Evolutionary conservation across 37 sponge, comb jelly and placozoan genomes (phyloP), one percentile per base, ranked within the genome.

Genomic region (Theonella swinhoei): DNA sequence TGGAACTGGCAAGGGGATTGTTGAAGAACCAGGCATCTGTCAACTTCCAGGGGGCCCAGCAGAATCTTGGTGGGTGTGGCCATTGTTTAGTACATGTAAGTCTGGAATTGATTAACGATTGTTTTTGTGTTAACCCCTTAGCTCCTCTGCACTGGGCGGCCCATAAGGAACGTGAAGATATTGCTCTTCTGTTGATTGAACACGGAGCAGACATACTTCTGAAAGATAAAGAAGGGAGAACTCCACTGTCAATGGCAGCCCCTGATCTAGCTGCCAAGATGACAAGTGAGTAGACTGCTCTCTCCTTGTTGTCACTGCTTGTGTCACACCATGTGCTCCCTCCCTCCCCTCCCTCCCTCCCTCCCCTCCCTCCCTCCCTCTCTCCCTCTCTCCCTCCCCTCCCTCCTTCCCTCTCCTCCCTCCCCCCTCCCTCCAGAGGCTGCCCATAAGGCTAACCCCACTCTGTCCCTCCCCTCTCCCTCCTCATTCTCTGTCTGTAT

Each of bases 71-170:
- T 19, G n/a, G n/a, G n/a, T n/a, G n/a, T n/a, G n/a, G n/a, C n/a
- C n/a, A n/a, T n/a, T n/a, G n/a, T n/a, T n/a, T n/a, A n/a, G n/a
- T n/a, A n/a, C n/a, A n/a, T n/a, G n/a, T n/a, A n/a, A n/a, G n/a
- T n/a, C n/a, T n/a, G n/a, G n/a, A n/a, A n/a, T n/a, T n/a, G n/a
- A n/a, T n/a, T n/a, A n/a, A n/a, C n/a, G n/a, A n/a, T n/a, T n/a
- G n/a, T n/a, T n/a, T n/a, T n/a, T n/a, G n/a, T n/a, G n/a, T n/a
- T n/a, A n/a, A n/a, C n/a, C n/a, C n/a, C n/a, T n/a, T n/a, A n/a
- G 54, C 54, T 14, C 84, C 94, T 0, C 72, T 93, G 8, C 94
- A 93, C 84, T 93, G 90, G 90, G 94, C 94, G 28, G 90, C 94
- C 0, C 84, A 86, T 72, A 93, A 89, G 62, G 90, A 93, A 60